These are phyloP conservation scores for Tichodroma muraria DNA, from an alignment of 2,113 vertebrate genomes.

Conservation along the genomic window DNA sequence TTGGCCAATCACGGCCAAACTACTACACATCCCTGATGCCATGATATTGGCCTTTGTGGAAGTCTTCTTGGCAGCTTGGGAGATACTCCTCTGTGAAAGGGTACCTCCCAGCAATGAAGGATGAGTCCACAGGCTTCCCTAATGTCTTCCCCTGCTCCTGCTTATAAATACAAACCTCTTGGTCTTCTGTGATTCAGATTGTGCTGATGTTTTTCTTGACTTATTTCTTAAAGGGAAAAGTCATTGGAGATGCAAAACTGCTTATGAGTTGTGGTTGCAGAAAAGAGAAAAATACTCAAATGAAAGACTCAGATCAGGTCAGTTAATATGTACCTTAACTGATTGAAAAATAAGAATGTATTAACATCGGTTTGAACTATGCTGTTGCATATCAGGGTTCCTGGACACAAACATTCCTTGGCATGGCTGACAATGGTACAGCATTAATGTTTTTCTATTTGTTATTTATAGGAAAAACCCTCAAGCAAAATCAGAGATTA, in stretches of 20 bases:
- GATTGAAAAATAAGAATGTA: not conserved
- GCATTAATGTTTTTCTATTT: not conserved
- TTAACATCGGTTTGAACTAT: not conserved
- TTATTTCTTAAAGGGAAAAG: slow-evolving; percentile 50
- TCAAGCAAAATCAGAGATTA: not conserved
- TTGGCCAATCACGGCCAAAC: too few relatives aligned
- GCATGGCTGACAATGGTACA: not conserved
- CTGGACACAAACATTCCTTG: not conserved
- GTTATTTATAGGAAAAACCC: not conserved
- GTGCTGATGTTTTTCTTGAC: not conserved
- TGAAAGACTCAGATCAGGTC: slow-evolving; percentile 54
- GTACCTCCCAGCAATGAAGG: not conserved
- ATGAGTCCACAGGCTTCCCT: not conserved
- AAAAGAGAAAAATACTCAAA: slow-evolving; percentile 48
- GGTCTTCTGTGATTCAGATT: not conserved
- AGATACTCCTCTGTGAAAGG: not conserved
- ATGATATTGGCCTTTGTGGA: not conserved
- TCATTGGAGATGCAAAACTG: slow-evolving; percentile 49
- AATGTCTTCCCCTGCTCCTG: not conserved
- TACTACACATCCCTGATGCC: too few relatives aligned
- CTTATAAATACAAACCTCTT: not conserved
- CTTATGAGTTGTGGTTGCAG: slow-evolving; percentile 57
- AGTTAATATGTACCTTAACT: not conserved
- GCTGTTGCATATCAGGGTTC: not conserved
- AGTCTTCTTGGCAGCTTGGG: not conserved